A percentile compares a stretch with the other conserved stretches of the same genome.
phyloP scores from a whole-genome alignment of 1,140 invertebrate species.

The Gonatopus flavifemur region DNA sequence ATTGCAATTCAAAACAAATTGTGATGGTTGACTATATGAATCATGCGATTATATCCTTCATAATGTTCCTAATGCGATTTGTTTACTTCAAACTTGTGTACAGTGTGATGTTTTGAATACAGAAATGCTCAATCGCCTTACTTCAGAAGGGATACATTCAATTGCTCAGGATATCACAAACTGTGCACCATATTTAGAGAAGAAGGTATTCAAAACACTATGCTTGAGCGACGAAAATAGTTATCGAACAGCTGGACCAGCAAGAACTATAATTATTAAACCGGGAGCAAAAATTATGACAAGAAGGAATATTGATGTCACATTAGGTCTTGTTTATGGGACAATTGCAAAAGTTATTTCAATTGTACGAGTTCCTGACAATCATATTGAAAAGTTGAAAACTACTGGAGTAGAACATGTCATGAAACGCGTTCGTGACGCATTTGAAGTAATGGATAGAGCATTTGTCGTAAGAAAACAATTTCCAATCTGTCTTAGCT shows the following conservation, averaged over 20 bases:
- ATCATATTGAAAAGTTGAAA: slow-evolving; percentile 9
- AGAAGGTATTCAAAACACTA: slow-evolving; percentile 19
- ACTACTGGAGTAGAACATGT: slow-evolving; percentile 15
- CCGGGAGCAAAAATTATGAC: slow-evolving; percentile 36
- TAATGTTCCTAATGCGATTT: slow-evolving; percentile 22
- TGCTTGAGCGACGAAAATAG: slow-evolving; percentile 7
- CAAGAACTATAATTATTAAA: slow-evolving; percentile 38
- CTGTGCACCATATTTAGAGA: slow-evolving; percentile 16
- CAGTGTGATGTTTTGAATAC: slow-evolving; percentile 25
- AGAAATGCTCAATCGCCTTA: slow-evolving; percentile 26
- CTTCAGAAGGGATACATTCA: slow-evolving; percentile 25
- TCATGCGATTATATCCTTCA: slow-evolving; percentile 25
- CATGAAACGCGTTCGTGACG: slow-evolving; percentile 25
- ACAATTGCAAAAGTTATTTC: slow-evolving; percentile 26
- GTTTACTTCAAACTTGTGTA: slow-evolving; percentile 25
- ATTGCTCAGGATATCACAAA: slow-evolving; percentile 24
- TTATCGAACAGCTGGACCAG: slow-evolving; percentile 10
- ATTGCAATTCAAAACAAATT: slow-evolving; percentile 17
- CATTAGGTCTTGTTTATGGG: slow-evolving; percentile 36
- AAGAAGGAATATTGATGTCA: slow-evolving; percentile 42
- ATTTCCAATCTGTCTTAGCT: slow-evolving; percentile 45
- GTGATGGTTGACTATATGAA: slow-evolving; percentile 17
- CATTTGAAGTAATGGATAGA: slow-evolving; percentile 40
- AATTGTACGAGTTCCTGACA: slow-evolving; percentile 6
- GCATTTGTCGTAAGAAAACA: slow-evolving; percentile 35